Conservation (phyloP, 2,888 invertebrate species). For the Eumerus sabulonum region DNA sequence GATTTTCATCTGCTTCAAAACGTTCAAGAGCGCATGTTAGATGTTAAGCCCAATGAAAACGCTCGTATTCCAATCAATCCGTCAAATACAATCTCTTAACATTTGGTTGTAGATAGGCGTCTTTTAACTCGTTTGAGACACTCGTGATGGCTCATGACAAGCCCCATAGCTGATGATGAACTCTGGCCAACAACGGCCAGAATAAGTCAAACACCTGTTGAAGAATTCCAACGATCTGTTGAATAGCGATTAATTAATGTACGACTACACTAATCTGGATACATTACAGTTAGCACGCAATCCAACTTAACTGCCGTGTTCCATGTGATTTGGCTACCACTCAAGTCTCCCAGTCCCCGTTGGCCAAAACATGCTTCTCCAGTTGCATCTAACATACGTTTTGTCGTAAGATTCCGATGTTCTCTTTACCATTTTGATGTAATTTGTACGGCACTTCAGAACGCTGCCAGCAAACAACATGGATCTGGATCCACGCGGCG, state of each 20-base stretch:
- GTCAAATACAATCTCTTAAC: too few species aligned
- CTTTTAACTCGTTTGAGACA: too few species aligned
- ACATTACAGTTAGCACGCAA: slow-evolving; percentile 53
- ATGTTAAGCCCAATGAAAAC: too few species aligned
- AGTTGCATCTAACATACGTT: slow-evolving; percentile 51
- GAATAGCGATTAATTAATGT: slow-evolving; percentile 55
- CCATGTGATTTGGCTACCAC: slow-evolving; percentile 6
- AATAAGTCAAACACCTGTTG: slow-evolving; percentile 44
- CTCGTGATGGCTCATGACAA: too few species aligned
- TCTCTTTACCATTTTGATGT: slow-evolving; percentile 37
- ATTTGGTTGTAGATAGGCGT: too few species aligned
- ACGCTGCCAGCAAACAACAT: slow-evolving; percentile 23
- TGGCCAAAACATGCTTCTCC: slow-evolving; percentile 36
- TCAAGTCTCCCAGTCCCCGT: slow-evolving; percentile 14
- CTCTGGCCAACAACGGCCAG: too few species aligned
- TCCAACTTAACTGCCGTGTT: slow-evolving; percentile 31
- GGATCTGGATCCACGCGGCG: slow-evolving; percentile 14
- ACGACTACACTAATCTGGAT: slow-evolving; percentile 43
- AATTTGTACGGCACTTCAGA: slow-evolving; percentile 48
- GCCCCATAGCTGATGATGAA: too few species aligned
- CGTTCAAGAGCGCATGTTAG: too few species aligned
- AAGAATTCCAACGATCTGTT: slow-evolving; percentile 45
- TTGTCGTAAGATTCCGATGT: slow-evolving; percentile 47
- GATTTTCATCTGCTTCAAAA: too few species aligned
- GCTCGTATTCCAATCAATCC: too few species aligned